Base-by-base conservation (phyloP, 2,888 invertebrate genomes). In the Vesta saturnalis region DNA sequence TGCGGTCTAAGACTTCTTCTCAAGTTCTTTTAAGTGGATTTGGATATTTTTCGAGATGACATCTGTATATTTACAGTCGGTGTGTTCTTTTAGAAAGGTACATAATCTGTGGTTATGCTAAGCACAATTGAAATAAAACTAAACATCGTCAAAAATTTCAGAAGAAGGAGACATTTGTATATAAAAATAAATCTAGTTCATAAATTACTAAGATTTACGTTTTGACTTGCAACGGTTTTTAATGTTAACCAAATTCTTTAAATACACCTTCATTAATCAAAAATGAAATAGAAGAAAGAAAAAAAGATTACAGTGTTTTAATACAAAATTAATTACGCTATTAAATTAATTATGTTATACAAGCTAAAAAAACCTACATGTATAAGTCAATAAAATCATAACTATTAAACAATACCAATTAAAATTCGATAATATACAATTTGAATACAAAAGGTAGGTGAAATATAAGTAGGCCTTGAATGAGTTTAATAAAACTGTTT, bases 11-110 rank as follows among this genome's bases (percentile, higher is more conserved):
- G 39, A 55, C 54, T 55, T 49, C 54, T 64, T 59, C 59, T 64
- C 21, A 30, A 46, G 62, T 63, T 68, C 60, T 64, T 64, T n/a
- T 43, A 64, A 68, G 64, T 68, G 63, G 59, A 68, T 21, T 52
- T 52, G 52, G 62, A 54, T 67, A 63, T 63, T 63, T 60, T 59
- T 56, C 62, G 54, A 63, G 63, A 68, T 61, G 60, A 66, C 68
- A 68, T 68, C 64, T 68, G 63, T 68, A 68, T 68, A 64, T 68
- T 68, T 64, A 68, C 59, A 60, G 68, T 64, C 68, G 68, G 68
- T 47, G 46, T 60, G 60, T 30, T 19, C 55, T 47, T 19, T 8
- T 6, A 43, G 19, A 22, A 21, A 54, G 56, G 54, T 46, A 56
- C 60, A 60, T 56, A 67, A 52, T 52, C 18, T 55, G 54, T 39